Base-by-base conservation (phyloP, 2,797 vertebrate genomes). In the Peromyscus nudipes region DNA sequence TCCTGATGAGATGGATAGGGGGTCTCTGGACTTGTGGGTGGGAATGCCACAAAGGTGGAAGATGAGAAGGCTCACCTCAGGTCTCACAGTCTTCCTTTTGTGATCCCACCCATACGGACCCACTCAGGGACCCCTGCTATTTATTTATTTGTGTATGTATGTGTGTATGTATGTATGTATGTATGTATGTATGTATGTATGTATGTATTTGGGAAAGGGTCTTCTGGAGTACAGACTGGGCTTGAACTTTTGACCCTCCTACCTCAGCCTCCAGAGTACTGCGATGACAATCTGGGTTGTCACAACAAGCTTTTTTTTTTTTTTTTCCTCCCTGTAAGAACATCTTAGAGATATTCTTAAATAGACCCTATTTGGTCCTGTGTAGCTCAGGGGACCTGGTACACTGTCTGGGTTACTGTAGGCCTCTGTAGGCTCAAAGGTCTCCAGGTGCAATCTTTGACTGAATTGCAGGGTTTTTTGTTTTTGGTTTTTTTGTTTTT, bases 301-400 rank as follows among this genome's bases (percentile, higher is more conserved):
- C 55, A 25, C 17, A 60, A 62, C 27, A 62, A 75, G 37, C 23
- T 34, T 6, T 9, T 21, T 31, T 40, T 40, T 79, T 49, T 4
- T 64, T 10, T 52, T 13, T 13, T 14, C 2, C 3, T 2, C 49
- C 49, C 21, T 83, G 9, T 8, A 46, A 2, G n/a, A 29, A 0
- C 14, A 1, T 55, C 76, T 73, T 9, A 2, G 1, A 13, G 40
- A 49, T n/a, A 23, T 49, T n/a, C 62, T 73, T 11, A 7, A 62
- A 29, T 62, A 46, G 43, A n/a, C 14, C 16, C 37, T 10, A 3
- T 55, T 25, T 82, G 37, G 57, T 21, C 67, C 37, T 64, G 12
- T 31, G 31, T 34, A 73, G n/a, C 49, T 85, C 43, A 31, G 84
- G n/a, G 60, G 25, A 57, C 10, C 0, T 3, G 67, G 19, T 29